Base-by-base conservation (phyloP, 2,888 invertebrate genomes). In the Timema podura region DNA sequence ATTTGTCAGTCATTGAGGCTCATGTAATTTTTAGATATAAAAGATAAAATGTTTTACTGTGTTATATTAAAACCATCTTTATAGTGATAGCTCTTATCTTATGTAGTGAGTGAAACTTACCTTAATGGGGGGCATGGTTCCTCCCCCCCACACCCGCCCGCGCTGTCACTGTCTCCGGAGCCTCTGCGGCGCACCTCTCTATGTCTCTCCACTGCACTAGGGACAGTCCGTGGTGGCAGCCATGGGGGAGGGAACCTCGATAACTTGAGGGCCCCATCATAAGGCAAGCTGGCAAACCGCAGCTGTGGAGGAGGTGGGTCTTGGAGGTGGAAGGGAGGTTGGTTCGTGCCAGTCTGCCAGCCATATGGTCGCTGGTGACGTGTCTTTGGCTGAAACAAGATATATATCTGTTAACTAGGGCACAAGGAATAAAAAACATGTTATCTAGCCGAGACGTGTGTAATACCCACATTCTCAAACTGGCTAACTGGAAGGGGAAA, bases 361-460 rank as follows among this genome's bases (percentile, higher is more conserved):
- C 90, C 90, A 77, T 87, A 90, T 7, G 90, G 90, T 75, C 91
- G 85, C 79, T 89, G 90, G 77, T 91, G 90, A 76, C 88, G 86
- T 54, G 90, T 90, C 84, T 90, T 91, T 48, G 91, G 90, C 91
- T 91, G 66, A 11, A 49, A 5, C 48, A 30, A 68, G 45, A 47
- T 5, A 57, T 51, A 68, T 9, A 48, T 65, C 16, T n/a, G n/a
- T n/a, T n/a, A n/a, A n/a, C n/a, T n/a, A n/a, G n/a, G n/a, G n/a
- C n/a, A n/a, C n/a, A n/a, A n/a, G n/a, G n/a, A n/a, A n/a, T n/a
- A n/a, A n/a, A n/a, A n/a, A n/a, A n/a, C n/a, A n/a, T n/a, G n/a
- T n/a, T n/a, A n/a, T n/a, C n/a, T n/a, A n/a, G n/a, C n/a, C n/a
- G n/a, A n/a, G n/a, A n/a, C n/a, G n/a, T n/a, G n/a, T n/a, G n/a